Evolutionary conservation across 2,113 vertebrate genomes (phyloP), one percentile per base, ranked within the genome.

Genomic region (Stomatorhinus ivindoensis): DNA sequence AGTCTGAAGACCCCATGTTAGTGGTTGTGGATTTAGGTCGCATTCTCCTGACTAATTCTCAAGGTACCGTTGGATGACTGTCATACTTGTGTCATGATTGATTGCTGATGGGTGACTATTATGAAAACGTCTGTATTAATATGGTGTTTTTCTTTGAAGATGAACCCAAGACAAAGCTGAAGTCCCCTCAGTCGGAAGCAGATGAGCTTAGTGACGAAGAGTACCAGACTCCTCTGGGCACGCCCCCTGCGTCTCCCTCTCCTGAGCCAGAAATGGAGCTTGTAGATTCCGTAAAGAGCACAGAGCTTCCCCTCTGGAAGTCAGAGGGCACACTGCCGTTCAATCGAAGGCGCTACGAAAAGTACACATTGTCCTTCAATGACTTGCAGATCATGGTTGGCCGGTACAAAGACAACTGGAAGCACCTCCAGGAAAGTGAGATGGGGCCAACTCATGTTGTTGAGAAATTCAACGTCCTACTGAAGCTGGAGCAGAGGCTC

Each of bases 341-440:
- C 93, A 97, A 95, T 93, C 96, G 95, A 46, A 98, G 96, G 92
- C 96, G 99, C 91, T 99, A 99, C 13, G 98, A 99, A 93, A 97
- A 96, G 90, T 99, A 99, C 93, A 96, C 96, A 0, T 92, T 99
- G 92, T 98, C 98, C 0, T 99, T 99, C 89, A 96, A 98, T 91
- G 98, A 99, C 93, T 96, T 99, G 27, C 98, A 99, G 95, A 98
- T 99, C 92, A 99, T 99, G 98, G 98, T 99, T 0, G 98, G 98
- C 27, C 97, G 94, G 5, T 97, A 96, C 91, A 98, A 97, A 91
- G 98, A 99, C 95, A 99, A 97, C 90, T 99, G 98, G 98, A 99
- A 98, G n/a, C 98, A 98, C 0, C 93, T 98, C 83, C 98, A 99
- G 83, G 97, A 97, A 82, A 97, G 96, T 4, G 97, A 98, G 1